Percentiles rank a stretch among this genome's conserved stretches.
phyloP scores from a whole-genome alignment of 2,113 vertebrate genomes.

The Solea senegalensis region DNA sequence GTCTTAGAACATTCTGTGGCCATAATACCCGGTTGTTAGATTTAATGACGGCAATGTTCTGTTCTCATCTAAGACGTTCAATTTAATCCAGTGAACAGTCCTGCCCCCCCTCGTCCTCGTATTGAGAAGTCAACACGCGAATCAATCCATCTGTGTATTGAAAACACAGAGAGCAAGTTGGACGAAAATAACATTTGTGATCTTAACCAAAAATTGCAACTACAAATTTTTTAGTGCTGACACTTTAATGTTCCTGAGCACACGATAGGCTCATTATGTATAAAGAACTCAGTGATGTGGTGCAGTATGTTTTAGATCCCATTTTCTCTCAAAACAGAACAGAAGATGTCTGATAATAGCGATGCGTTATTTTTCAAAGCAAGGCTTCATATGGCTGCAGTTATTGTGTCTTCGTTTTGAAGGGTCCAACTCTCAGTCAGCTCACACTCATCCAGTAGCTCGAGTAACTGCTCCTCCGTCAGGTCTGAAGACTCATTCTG shows the following conservation, averaged over 20 bases:
- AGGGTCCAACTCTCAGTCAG: constrained; percentile 46
- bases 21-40: constrained; percentile 38
- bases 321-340: too few species aligned
- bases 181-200: background rate
- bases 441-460: constrained; percentile 75
- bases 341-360: too few species aligned
- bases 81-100: constrained; percentile 39
- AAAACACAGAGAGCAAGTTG: constrained; percentile 24
- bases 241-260: too few species aligned
- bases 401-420: background rate
- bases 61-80: constrained; percentile 51
- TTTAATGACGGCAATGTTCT: constrained; percentile 64
- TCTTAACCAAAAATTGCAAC: background rate
- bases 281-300: too few species aligned
- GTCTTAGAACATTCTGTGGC: constrained; percentile 51
- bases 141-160: constrained; percentile 7
- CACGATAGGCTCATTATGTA: too few species aligned
- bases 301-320: too few species aligned
- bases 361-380: background rate
- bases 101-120: constrained; percentile 46
- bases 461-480: constrained; percentile 69
- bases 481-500: constrained; percentile 61
- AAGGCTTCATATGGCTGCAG: constrained; percentile 15
- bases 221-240: too few species aligned
- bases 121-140: constrained; percentile 28